Evolutionary conservation across 1,140 invertebrate species (phyloP).

Genomic region (Himalopsyche phryganea): DNA sequence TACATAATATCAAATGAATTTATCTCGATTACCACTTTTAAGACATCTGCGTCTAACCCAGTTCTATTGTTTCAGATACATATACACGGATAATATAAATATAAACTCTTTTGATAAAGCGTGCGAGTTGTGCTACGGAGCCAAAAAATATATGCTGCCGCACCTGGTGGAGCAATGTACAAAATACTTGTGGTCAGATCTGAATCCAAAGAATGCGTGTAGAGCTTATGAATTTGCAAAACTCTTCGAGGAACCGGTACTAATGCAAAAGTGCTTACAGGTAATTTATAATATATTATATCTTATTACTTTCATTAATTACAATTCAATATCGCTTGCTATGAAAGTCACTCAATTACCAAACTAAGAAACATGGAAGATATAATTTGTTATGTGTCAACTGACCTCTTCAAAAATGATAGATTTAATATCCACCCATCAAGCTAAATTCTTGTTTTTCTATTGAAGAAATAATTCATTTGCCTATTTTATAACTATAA

Average conservation of each 20-base stretch:
- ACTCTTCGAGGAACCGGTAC: conserved; percentile 73
- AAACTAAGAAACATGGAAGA: too few species aligned
- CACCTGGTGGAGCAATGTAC: conserved; percentile 77
- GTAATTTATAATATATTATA: conserved; percentile 41
- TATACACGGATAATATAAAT: conserved; percentile 77
- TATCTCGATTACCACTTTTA: too few species aligned
- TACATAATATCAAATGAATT: too few species aligned
- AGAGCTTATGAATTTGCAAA: conserved; percentile 81
- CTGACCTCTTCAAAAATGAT: too few species aligned
- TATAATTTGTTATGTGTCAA: too few species aligned
- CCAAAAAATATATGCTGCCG: conserved; percentile 85
- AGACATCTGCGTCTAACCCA: too few species aligned
- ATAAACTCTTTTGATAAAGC: conserved; percentile 77
- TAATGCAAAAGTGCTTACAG: conserved; percentile 77
- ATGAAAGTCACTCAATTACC: too few species aligned
- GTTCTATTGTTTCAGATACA: conserved; percentile 65
- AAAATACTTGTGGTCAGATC: conserved; percentile 72
- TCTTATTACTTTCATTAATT: neutral
- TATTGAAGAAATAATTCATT: too few species aligned
- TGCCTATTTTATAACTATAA: too few species aligned
- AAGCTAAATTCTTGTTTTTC: too few species aligned
- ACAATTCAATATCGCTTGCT: too few species aligned
- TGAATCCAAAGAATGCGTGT: conserved; percentile 75
- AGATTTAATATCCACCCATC: too few species aligned
- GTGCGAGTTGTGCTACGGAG: conserved; percentile 80